Percentiles rank a stretch among this genome's conserved stretches.
phyloP scores from a whole-genome alignment of 2,888 invertebrate genomes.

The Cryptophagus acutangulus region DNA sequence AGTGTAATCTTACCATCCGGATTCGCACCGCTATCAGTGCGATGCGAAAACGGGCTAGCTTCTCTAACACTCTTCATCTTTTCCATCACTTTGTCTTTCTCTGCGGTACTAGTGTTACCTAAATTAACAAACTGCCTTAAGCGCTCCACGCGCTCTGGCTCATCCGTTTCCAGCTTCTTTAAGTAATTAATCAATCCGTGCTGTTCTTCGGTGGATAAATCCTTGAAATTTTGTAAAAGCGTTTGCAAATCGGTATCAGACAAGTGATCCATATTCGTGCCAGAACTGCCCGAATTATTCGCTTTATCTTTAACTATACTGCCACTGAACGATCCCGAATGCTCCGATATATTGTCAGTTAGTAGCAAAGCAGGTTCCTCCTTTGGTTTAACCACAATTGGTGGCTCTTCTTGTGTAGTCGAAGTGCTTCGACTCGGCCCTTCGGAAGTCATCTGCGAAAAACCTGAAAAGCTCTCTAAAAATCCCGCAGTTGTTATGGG shows the following conservation, averaged over 20 bases:
- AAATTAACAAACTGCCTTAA: constrained; percentile 71
- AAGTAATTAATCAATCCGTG: constrained; percentile 76
- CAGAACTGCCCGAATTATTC: constrained; percentile 19
- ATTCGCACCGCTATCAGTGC: constrained; percentile 46
- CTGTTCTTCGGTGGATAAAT: constrained; percentile 75
- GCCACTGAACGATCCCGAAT: constrained; percentile 16
- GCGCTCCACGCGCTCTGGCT: constrained; percentile 72
- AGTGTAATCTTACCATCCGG: constrained; percentile 42
- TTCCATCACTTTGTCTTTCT: constrained; percentile 37
- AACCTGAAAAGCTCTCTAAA: constrained; percentile 37
- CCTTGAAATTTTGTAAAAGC: constrained; percentile 74
- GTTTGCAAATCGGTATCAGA: constrained; percentile 78
- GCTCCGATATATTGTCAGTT: constrained; percentile 28
- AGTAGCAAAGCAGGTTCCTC: constrained; percentile 14
- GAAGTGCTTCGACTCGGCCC: background rate
- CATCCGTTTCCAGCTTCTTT: constrained; percentile 72
- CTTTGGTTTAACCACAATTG: constrained; percentile 9
- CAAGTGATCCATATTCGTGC: constrained; percentile 60
- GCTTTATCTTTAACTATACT: constrained; percentile 15
- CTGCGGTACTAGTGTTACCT: constrained; percentile 31
- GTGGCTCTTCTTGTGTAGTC: constrained; percentile 3
- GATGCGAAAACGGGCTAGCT: constrained; percentile 49
- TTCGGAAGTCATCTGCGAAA: background rate
- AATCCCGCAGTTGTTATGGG: constrained; percentile 53
- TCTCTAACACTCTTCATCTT: constrained; percentile 25